Percentiles rank a stretch among this genome's conserved stretches.
These are phyloP conservation scores for Eulemur mongoz DNA, from an alignment of 2,797 vertebrate genomes.

Conservation along the genomic window DNA sequence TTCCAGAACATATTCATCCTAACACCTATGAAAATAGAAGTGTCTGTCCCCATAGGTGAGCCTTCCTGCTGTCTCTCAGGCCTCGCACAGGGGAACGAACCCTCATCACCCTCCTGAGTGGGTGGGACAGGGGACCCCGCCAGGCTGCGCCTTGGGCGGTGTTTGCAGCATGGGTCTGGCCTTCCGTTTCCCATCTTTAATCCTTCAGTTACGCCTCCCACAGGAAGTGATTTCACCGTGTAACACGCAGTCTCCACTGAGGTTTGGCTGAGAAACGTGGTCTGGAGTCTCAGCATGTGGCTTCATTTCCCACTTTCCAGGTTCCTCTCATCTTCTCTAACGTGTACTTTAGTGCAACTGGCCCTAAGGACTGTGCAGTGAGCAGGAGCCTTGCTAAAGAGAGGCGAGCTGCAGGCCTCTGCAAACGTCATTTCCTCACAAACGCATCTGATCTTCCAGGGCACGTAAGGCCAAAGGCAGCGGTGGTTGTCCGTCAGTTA, in stretches of 20 bases:
- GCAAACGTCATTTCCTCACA: background rate
- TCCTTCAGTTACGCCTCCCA: accelerated
- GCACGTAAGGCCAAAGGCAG: accelerated
- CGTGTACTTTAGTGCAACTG: background rate
- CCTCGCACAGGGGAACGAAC: accelerated
- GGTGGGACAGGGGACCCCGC: background rate
- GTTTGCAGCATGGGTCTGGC: background rate
- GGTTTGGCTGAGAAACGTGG: background rate
- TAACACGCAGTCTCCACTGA: background rate
- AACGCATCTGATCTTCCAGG: accelerated
- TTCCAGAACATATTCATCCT: accelerated
- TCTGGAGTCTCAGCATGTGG: background rate
- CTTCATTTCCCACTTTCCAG: background rate
- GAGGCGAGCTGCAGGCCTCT: background rate
- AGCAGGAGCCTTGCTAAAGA: background rate
- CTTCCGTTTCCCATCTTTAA: background rate
- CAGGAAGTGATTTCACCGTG: accelerated
- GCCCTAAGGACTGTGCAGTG: background rate
- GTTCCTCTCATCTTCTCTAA: background rate
- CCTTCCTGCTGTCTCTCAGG: accelerated
- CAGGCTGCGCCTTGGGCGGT: accelerated
- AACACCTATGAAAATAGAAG: too few relatives aligned
- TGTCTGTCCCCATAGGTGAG: accelerated
- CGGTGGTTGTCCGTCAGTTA: accelerated
- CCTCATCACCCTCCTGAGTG: accelerated